phyloP scores from a whole-genome alignment of 2,797 vertebrate species.

The Amblyraja radiata region DNA sequence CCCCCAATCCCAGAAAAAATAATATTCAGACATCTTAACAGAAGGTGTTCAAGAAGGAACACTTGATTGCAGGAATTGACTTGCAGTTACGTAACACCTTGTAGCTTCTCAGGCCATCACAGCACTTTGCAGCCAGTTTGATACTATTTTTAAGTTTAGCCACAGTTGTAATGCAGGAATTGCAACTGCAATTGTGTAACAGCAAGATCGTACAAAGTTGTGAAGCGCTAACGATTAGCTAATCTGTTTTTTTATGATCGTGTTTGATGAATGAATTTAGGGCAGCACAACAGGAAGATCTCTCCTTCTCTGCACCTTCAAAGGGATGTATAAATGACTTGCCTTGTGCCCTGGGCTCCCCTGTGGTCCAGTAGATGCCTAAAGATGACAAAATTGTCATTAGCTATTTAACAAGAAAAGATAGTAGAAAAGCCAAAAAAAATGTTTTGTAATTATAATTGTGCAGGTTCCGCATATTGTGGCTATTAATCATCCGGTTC shows the following conservation, averaged over 20 bases:
- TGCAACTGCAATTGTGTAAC: neutral
- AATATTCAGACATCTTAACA: neutral
- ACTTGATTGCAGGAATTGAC: neutral
- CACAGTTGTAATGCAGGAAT: neutral
- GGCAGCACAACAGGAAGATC: neutral
- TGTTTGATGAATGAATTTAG: neutral
- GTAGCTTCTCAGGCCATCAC: neutral
- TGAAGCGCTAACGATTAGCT: neutral
- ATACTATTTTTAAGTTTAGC: neutral
- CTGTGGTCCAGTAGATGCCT: neutral
- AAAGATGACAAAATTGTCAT: neutral
- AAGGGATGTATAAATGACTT: neutral
- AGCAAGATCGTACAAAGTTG: neutral
- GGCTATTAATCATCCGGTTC: neutral
- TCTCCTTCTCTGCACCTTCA: neutral
- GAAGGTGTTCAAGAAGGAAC: neutral
- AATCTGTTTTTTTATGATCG: neutral
- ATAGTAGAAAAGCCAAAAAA: neutral
- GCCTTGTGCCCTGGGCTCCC: constrained; percentile 15
- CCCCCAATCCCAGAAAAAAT: neutral
- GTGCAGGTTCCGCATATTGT: neutral
- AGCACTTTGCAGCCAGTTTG: neutral
- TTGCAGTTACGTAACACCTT: neutral
- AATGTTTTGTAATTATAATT: neutral
- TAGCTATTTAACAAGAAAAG: neutral